Evolutionary conservation across 2,888 invertebrate species (phyloP).

Genomic region (Caenorhabditis sulstoni): DNA sequence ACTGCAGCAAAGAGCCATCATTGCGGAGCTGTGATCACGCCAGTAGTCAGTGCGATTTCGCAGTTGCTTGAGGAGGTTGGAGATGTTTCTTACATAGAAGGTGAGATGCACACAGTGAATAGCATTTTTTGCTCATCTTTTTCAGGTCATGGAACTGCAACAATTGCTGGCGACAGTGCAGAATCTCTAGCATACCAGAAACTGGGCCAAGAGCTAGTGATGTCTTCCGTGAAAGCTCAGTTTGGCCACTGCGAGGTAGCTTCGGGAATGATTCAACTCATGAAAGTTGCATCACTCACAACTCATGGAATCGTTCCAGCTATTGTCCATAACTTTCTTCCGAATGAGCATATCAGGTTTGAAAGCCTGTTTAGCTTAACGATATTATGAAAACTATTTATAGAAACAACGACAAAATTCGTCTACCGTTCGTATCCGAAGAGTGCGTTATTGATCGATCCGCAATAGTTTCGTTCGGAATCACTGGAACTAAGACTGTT

Average conservation of each 20-base stretch:
- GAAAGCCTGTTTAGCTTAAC: background rate
- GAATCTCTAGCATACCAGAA: slow-evolving; percentile 57
- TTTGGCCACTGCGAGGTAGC: slow-evolving; percentile 69
- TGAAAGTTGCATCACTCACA: slow-evolving; percentile 56
- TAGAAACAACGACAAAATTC: slow-evolving; percentile 53
- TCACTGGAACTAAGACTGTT: slow-evolving; percentile 66
- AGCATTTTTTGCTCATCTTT: background rate
- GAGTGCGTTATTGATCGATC: slow-evolving; percentile 50
- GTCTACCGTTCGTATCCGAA: slow-evolving; percentile 62
- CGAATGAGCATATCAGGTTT: slow-evolving; percentile 62
- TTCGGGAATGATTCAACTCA: slow-evolving; percentile 65
- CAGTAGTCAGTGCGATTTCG: slow-evolving; percentile 60
- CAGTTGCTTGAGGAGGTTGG: slow-evolving; percentile 59
- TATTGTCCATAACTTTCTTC: slow-evolving; percentile 59
- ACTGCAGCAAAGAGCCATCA: slow-evolving; percentile 54
- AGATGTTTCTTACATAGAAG: slow-evolving; percentile 56
- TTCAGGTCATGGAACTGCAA: slow-evolving; percentile 61
- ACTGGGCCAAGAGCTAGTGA: slow-evolving; percentile 44
- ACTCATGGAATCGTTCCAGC: slow-evolving; percentile 50
- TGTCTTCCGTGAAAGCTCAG: slow-evolving; percentile 65
- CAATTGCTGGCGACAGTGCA: slow-evolving; percentile 55
- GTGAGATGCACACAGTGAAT: background rate
- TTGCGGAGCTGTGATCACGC: slow-evolving; percentile 65
- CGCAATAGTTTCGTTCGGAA: slow-evolving; percentile 65
- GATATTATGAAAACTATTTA: slow-evolving; percentile 10